Evolutionary conservation across 2,797 vertebrate species (phyloP), one percentile per base, ranked within the genome.

Genomic region (Bovichtus diacanthus): DNA sequence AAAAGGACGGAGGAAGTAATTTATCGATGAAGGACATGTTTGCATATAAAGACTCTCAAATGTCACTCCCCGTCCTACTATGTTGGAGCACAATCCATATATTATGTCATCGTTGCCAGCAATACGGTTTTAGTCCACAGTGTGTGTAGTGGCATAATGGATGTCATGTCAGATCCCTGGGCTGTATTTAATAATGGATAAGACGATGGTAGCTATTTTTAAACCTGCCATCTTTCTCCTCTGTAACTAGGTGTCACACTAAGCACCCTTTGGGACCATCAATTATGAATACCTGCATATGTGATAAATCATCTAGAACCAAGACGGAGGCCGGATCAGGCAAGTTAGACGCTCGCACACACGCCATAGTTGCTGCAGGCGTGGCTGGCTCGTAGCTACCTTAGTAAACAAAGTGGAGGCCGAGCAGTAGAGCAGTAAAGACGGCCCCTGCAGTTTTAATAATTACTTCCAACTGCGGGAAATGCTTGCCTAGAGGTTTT

Each of bases 171-270:
- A 74, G 78, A 90, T 87, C 88, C 81, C 83, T 46, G 73, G 75
- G 67, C 68, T 18, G 36, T 21, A 6, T 87, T 95, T 87, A 93
- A 95, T 94, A 93, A 94, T 95, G 90, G 69, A 95, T 93, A 91
- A 87, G 88, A 76, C 46, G 80, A 88, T 76, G 78, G 77, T 85
- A 82, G 82, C 88, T 93, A 95, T 94, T 94, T 95, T 93, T 94
- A 93, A 90, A 89, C 67, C 3, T 21, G 74, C 83, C 71, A 79
- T 83, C 80, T 92, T 88, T 91, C 84, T 91, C 84, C 72, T 88
- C 80, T 60, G 72, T 61, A 71, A 63, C 67, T 53, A 18, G 47
- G 66, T 86, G 80, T 91, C 77, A 79, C 75, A 77, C 78, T 43
- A 70, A 80, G 83, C 49, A 51, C 80, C 76, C 47, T 34, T 9